Base-by-base conservation (phyloP, 2,888 invertebrate species). In the Trilocha varians region DNA sequence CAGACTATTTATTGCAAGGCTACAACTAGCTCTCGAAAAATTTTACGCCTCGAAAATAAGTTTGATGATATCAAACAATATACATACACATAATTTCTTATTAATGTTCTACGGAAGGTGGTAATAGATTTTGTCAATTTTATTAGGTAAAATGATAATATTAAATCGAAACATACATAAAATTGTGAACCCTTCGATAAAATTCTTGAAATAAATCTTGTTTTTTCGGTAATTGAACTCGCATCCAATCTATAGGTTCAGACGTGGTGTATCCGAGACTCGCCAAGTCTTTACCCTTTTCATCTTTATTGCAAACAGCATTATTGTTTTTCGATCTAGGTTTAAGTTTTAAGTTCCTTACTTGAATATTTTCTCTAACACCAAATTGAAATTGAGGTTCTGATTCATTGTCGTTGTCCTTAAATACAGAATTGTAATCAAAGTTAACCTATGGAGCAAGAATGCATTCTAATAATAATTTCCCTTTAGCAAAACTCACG, bases 161-260 rank as follows among this genome's bases (percentile, higher is more conserved):
- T 15, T 6, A 14, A 9, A 13, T 13, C 15, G 9, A 40, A 39
- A 53, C 84, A 83, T 78, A 91, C 91, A 89, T 88, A 62, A 88
- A 89, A 66, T 90, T 91, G 35, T 88, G 89, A 47, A 92, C 89
- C 49, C 91, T 83, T 18, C 88, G 79, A 53, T 88, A 89, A 47
- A 91, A 79, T 58, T 91, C 90, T 57, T 90, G 86, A 66, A 89
- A 90, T 32, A 91, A 66, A 62, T 91, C 91, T 51, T 87, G 88
- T 70, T 91, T 92, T 54, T 89, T 89, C 0, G 91, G 91, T 34
- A 91, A 65, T 40, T 85, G 82, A 11, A 91, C 82, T 46, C 87
- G 82, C 49, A 84, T 78, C 91, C 91, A 92, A 58, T 89, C 88
- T 41, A 91, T 88, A 1, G 88, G 84, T 39, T 88, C 87, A 2